Base-by-base conservation (phyloP, 2,797 vertebrate species). In the Enteromius treurensis region DNA sequence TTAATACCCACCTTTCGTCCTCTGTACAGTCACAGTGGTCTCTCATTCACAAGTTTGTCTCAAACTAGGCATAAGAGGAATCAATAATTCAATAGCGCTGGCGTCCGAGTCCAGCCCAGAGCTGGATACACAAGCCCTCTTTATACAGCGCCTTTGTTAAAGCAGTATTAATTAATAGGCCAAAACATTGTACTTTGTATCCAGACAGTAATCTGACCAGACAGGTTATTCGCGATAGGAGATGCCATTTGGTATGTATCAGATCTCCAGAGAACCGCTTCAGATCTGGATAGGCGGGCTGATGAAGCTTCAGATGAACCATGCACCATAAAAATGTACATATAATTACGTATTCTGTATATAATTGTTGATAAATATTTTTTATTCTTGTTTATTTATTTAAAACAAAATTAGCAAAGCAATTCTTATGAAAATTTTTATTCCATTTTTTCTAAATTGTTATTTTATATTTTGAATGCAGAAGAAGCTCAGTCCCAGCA, bases 1-100 rank as follows among this genome's bases (percentile, higher is more conserved):
- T 84, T 45, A 83, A 86, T 84, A 80, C 62, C 80, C 68, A 82
- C 58, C 78, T 85, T 76, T 77, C 81, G 81, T 86, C 11, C 81
- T 86, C n/a, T 86, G 29, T 40, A 82, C 78, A 62, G 68, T 85
- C 37, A 82, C 78, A 62, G 68, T 85, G 91, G 90, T 85, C 90
- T 86, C 51, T 65, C 90, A 89, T 92, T 92, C 92, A 91, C 91
- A 91, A 91, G 92, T 93, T 91, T 90, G 88, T 93, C 92, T 93
- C 90, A 77, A 26, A 79, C 82, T 69, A 93, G 92, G 91, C 91
- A 90, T 92, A 89, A 88, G 87, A 84, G 80, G 9, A 87, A 94
- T 95, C 94, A 91, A 95, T 95, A 95, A 94, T 91, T 95, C 94
- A 93, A 94, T 95, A 94, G 88, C 91, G 90, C 93, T 94, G 94